Evolutionary conservation across 2,888 invertebrate species (phyloP), one percentile per base, ranked within the genome.

Genomic region (Ditula angustiorana): DNA sequence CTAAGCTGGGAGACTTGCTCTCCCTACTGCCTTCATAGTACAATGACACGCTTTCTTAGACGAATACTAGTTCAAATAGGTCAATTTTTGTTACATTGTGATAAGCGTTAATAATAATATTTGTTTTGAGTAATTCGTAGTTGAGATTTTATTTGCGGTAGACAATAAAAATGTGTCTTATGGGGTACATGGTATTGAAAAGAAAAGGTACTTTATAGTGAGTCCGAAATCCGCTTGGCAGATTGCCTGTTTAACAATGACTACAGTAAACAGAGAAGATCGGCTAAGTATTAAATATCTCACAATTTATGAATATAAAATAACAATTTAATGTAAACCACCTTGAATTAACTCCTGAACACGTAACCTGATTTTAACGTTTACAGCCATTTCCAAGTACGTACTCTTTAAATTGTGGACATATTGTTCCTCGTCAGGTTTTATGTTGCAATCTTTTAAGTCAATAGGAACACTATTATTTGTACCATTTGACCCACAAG

Each of bases 1-100:
- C 96, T 0, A 95, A 94, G 75, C 85, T 97, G 57, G 96, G 96
- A 19, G 96, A 97, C 87, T 83, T 97, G 55, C 78, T 96, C 63
- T 90, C 94, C 61, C 86, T 94, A 73, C 81, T 95, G 77, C 71
- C 82, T 1, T 79, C 83, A 77, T 87, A 87, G 79, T 85, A 74
- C 28, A 69, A 71, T 28, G 7, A 23, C 26, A 30, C 10, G 19
- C 16, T 33, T 30, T 56, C 13, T 57, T 56, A 57, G 35, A 53
- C 28, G 1, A 58, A 23, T 52, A 47, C 11, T 59, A 64, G 59
- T 53, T 58, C 52, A 56, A 61, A 56, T 59, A 61, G 61, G 44
- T 58, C 52, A 66, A 61, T 41, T 61, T 61, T 28, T 23, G 19
- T 49, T 61, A 63, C 41, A 24, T 63, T 47, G 57, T 63, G 50